Percentiles rank a stretch among this genome's conserved stretches.
Evolutionary conservation across 2,888 invertebrate species (phyloP).

Genomic region (Nymphalis polychloros): DNA sequence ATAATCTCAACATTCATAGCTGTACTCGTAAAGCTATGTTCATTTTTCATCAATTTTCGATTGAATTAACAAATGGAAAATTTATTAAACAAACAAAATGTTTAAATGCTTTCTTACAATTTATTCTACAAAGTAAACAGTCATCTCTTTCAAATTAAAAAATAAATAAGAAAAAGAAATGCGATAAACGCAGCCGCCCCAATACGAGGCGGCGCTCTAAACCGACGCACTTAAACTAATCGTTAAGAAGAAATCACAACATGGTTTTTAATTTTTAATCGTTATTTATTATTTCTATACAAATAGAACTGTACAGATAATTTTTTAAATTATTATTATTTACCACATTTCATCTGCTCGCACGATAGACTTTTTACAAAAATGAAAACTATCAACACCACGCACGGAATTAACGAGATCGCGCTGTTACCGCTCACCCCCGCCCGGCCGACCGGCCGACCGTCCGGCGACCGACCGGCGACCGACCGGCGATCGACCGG

Average conservation of each 20-base stretch:
- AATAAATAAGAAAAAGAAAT: constrained; percentile 62
- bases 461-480: constrained; percentile 29
- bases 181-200: constrained; percentile 52
- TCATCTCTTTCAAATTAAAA: constrained; percentile 71
- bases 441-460: constrained; percentile 32
- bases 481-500: constrained; percentile 21
- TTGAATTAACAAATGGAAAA: constrained; percentile 12
- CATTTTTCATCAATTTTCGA: not conserved
- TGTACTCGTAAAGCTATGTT: not conserved
- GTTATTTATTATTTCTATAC: constrained; percentile 83
- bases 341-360: constrained; percentile 77
- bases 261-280: constrained; percentile 78
- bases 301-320: constrained; percentile 83
- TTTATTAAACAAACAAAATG: constrained; percentile 39
- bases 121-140: constrained; percentile 80
- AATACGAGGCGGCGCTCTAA: constrained; percentile 49
- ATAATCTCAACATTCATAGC: not conserved
- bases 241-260: constrained; percentile 78
- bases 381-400: constrained; percentile 82
- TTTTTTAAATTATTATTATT: constrained; percentile 79
- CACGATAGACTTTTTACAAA: constrained; percentile 83
- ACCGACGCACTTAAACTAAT: constrained; percentile 64
- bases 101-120: constrained; percentile 72
- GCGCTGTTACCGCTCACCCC: constrained; percentile 48
- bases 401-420: constrained; percentile 76